phyloP scores from a whole-genome alignment of 1,140 invertebrate species.

The Parapsyche elsis region DNA sequence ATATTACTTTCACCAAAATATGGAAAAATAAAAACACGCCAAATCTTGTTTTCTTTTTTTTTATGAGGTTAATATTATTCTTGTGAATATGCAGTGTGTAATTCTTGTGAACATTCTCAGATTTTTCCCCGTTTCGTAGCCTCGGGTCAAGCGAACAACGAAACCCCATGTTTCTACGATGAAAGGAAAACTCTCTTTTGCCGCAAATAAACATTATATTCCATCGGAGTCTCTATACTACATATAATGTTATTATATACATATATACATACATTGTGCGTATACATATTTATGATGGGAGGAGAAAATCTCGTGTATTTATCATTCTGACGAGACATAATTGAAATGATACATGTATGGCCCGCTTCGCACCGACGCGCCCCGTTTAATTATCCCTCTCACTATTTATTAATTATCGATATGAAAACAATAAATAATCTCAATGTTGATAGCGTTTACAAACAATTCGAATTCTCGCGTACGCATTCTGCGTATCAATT shows the following conservation, averaged over 20 bases:
- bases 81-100: conserved; percentile 17
- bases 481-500: too few species aligned
- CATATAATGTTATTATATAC: neutral
- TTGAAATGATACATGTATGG: conserved; percentile 16
- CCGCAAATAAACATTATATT: too few species aligned
- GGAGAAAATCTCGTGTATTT: neutral
- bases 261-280: neutral
- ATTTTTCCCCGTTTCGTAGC: conserved; percentile 23
- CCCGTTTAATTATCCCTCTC: conserved; percentile 10
- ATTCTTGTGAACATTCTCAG: neutral
- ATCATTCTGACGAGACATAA: neutral
- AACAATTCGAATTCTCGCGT: neutral
- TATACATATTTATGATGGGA: neutral
- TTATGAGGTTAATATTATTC: neutral
- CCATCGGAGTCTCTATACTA: too few species aligned
- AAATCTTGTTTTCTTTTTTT: neutral
- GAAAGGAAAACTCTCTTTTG: neutral
- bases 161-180: conserved; percentile 3
- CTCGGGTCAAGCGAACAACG: conserved; percentile 18
- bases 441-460: neutral
- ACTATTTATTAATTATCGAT: conserved; percentile 11
- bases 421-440: neutral
- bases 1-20: too few species aligned
- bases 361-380: neutral
- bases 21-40: neutral